Conservation (phyloP, 2,797 vertebrate genomes). For the Sebastiscus tertius region DNA sequence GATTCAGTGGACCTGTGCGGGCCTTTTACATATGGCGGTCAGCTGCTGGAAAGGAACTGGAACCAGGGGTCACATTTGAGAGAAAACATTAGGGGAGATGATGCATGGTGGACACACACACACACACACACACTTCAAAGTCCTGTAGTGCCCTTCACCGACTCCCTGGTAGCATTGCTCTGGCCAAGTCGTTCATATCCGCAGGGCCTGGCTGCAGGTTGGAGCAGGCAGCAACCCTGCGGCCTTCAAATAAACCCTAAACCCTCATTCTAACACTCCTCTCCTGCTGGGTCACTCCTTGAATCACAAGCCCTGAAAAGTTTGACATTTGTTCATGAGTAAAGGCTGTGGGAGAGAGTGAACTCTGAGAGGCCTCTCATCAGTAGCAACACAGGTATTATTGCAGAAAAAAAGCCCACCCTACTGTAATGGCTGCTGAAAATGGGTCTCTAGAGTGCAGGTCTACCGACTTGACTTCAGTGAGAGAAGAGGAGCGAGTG, state of each 20-base stretch:
- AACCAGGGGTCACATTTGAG: slow-evolving; percentile 67
- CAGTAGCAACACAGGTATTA: slow-evolving; percentile 33
- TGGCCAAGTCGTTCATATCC: slow-evolving; percentile 34
- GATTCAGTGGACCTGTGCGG: slow-evolving; percentile 64
- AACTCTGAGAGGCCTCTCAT: slow-evolving; percentile 22
- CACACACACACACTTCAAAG: slow-evolving; percentile 33
- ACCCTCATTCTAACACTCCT: slow-evolving; percentile 19
- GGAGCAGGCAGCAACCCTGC: slow-evolving; percentile 10
- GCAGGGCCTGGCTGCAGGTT: slow-evolving; percentile 29
- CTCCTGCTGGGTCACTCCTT: slow-evolving; percentile 10
- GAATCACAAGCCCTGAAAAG: slow-evolving; percentile 21
- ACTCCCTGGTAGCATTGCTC: background rate
- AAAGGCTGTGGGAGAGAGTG: background rate
- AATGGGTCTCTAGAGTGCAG: slow-evolving; percentile 32
- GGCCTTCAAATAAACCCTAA: slow-evolving; percentile 21
- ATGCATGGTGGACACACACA: slow-evolving; percentile 47
- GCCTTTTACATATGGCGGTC: slow-evolving; percentile 74
- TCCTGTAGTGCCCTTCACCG: slow-evolving; percentile 35
- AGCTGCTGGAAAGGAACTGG: slow-evolving; percentile 69
- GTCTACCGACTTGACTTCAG: slow-evolving; percentile 19
- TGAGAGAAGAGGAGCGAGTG: slow-evolving; percentile 7
- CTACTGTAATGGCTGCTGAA: slow-evolving; percentile 29
- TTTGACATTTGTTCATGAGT: slow-evolving; percentile 28
- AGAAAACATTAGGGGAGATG: slow-evolving; percentile 56
- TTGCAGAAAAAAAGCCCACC: slow-evolving; percentile 26